These are phyloP conservation scores for Motacilla tschutschensis DNA, from an alignment of 2,113 vertebrate species.

Conservation along the genomic window DNA sequence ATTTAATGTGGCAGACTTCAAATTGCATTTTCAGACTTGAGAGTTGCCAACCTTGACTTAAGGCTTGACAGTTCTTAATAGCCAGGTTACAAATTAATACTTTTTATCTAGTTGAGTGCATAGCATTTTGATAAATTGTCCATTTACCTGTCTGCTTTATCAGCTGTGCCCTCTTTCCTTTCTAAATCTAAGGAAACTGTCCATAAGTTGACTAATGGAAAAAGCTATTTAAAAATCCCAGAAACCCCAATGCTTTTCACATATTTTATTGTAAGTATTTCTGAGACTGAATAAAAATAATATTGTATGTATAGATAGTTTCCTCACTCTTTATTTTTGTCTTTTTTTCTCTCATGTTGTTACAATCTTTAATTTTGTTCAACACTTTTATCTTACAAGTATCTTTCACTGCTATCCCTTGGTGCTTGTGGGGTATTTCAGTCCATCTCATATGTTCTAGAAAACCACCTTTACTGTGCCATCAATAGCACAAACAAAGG, in stretches of 20 bases:
- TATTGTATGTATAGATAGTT: not conserved
- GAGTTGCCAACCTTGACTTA: constrained; percentile 24
- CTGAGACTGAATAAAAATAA: not conserved
- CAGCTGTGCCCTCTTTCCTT: not conserved
- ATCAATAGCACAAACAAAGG: not conserved
- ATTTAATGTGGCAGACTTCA: constrained; percentile 35
- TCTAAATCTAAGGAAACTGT: not conserved
- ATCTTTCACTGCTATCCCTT: not conserved
- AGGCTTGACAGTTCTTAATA: constrained; percentile 47
- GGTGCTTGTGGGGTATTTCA: not conserved
- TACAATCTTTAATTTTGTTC: not conserved
- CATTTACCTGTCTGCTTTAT: constrained; percentile 26
- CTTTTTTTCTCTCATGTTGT: not conserved
- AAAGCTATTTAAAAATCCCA: constrained; percentile 1
- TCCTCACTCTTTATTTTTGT: not conserved
- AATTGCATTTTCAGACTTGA: constrained; percentile 43
- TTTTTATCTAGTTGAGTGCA: constrained; percentile 28
- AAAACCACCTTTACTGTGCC: not conserved
- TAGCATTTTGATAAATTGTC: constrained; percentile 43
- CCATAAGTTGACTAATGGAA: not conserved
- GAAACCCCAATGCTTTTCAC: not conserved
- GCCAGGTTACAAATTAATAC: constrained; percentile 26
- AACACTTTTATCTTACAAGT: not conserved
- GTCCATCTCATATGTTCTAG: not conserved
- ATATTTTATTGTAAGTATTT: not conserved